phyloP scores from a whole-genome alignment of 2,797 vertebrate genomes.

The Sebastes matsubarae region DNA sequence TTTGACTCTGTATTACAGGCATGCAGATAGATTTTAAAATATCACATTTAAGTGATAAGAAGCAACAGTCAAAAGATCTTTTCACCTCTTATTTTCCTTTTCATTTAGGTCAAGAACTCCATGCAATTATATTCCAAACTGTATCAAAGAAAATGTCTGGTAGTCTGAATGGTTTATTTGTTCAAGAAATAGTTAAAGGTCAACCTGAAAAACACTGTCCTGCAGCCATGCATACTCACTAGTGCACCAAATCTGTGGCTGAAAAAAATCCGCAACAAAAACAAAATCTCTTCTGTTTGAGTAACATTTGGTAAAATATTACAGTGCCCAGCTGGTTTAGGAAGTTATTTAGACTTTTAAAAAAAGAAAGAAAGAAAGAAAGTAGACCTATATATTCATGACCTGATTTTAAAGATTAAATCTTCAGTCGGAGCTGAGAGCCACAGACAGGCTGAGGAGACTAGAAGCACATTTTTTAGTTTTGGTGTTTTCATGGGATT shows the following conservation, averaged over 20 bases:
- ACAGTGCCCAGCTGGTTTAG: too few relatives aligned
- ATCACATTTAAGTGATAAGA: neutral
- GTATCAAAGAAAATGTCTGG: neutral
- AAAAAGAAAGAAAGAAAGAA: too few relatives aligned
- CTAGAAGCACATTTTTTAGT: neutral
- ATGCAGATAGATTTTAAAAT: neutral
- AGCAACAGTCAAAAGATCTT: neutral
- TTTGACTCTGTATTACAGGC: neutral
- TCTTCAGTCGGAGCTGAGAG: neutral
- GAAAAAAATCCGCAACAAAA: neutral
- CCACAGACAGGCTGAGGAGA: neutral
- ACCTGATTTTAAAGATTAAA: neutral
- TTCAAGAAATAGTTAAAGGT: neutral
- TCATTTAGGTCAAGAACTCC: neutral
- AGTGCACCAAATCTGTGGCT: too few relatives aligned
- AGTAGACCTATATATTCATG: neutral
- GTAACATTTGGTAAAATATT: too few relatives aligned
- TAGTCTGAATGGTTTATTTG: neutral
- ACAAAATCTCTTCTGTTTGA: neutral
- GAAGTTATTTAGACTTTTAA: too few relatives aligned
- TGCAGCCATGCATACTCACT: neutral
- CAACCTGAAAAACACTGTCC: neutral
- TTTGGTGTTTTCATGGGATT: neutral
- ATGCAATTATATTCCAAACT: neutral
- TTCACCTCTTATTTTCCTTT: neutral